Evolutionary conservation across 1,140 invertebrate species (phyloP).

Genomic region (Anoplophora glabripennis): DNA sequence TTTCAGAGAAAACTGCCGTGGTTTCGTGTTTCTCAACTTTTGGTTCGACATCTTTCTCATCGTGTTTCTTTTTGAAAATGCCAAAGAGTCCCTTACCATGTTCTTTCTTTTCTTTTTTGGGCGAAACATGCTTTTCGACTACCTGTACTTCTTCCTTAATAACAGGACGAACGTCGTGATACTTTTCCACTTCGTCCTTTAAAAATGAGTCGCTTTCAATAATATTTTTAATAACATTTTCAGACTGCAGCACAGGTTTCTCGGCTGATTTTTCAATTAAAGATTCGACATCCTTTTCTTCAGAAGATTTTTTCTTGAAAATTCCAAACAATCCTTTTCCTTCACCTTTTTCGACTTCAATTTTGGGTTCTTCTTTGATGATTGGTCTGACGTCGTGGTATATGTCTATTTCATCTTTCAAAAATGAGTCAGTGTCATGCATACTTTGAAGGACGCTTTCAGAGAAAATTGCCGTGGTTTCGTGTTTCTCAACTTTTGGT

Average conservation of each 20-base stretch:
- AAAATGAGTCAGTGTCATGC: slow-evolving; percentile 23
- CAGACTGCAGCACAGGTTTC: background rate
- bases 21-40: background rate
- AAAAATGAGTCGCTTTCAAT: slow-evolving; percentile 4
- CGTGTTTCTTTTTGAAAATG: no score
- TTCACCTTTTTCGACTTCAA: slow-evolving; percentile 3
- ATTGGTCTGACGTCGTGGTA: slow-evolving; percentile 25
- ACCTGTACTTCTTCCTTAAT: background rate
- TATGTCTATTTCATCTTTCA: slow-evolving; percentile 25
- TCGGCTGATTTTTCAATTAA: background rate
- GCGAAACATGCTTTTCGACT: background rate
- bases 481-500: background rate
- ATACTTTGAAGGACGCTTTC: slow-evolving; percentile 20
- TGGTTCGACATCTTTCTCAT: slow-evolving; percentile 2
- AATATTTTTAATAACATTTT: slow-evolving; percentile 6
- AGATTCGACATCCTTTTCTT: slow-evolving; percentile 24
- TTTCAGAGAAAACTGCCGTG: slow-evolving; percentile 1
- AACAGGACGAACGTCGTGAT: slow-evolving; percentile 7
- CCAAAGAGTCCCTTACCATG: background rate
- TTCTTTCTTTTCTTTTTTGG: slow-evolving; percentile 1
- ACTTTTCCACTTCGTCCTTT: slow-evolving; percentile 1
- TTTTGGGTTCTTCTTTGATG: slow-evolving; percentile 1
- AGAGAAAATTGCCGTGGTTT: slow-evolving; percentile 10
- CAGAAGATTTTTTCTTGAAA: background rate
- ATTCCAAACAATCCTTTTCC: slow-evolving; percentile 5